A percentile compares a stretch with the other conserved stretches of the same genome.
phyloP scores from a whole-genome alignment of 1,140 invertebrate species.

The Pseudomyrmex gracilis region DNA sequence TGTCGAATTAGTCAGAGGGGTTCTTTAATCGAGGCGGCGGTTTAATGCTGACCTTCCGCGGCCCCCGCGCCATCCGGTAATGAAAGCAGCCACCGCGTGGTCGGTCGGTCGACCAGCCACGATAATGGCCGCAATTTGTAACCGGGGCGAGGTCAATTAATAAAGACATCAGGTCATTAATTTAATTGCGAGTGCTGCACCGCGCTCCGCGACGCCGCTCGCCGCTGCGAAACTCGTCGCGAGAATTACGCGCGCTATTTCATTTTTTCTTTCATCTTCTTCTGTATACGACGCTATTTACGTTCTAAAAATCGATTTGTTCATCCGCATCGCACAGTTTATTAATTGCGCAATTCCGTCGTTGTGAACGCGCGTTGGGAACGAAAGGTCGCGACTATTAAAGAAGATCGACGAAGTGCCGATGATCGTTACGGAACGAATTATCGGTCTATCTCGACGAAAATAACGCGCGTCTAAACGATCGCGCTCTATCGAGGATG shows the following conservation, averaged over 20 bases:
- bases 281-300: neutral
- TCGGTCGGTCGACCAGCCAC: slow-evolving; percentile 28
- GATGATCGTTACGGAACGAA: slow-evolving; percentile 41
- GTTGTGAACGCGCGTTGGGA: neutral
- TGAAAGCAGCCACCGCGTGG: slow-evolving; percentile 67
- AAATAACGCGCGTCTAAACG: slow-evolving; percentile 13
- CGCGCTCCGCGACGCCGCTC: slow-evolving; percentile 23
- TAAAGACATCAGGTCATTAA: slow-evolving; percentile 78
- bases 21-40: slow-evolving; percentile 41
- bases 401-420: slow-evolving; percentile 42
- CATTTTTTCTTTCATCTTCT: neutral
- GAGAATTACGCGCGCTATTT: neutral
- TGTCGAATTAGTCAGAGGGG: slow-evolving; percentile 48
- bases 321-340: slow-evolving; percentile 42
- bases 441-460: slow-evolving; percentile 59
- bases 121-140: slow-evolving; percentile 78
- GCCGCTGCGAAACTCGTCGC: neutral
- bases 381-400: slow-evolving; percentile 27
- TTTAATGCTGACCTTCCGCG: slow-evolving; percentile 53
- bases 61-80: slow-evolving; percentile 59
- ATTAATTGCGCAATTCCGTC: slow-evolving; percentile 60
- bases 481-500: slow-evolving; percentile 40
- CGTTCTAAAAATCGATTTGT: slow-evolving; percentile 22
- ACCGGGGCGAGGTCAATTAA: slow-evolving; percentile 78
- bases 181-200: slow-evolving; percentile 71